A percentile compares a stretch with the other conserved stretches of the same genome.
These are phyloP conservation scores for Lasioglossum morio DNA, from an alignment of 2,888 invertebrate species.

Conservation along the genomic window DNA sequence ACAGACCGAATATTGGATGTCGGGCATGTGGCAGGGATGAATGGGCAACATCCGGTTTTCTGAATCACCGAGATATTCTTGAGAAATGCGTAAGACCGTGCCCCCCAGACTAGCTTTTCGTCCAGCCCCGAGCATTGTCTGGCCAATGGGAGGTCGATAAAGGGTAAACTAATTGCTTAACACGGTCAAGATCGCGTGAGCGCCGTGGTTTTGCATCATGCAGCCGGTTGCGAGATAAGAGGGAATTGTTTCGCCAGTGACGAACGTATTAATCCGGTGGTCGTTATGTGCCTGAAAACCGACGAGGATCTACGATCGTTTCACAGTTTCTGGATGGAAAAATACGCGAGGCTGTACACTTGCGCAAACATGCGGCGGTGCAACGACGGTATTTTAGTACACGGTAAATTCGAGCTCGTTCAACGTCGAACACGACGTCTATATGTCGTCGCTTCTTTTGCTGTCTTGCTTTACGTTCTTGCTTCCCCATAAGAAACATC, in stretches of 20 bases:
- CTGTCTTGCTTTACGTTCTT: not conserved
- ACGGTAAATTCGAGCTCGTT: conserved; percentile 68
- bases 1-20: conserved; percentile 58
- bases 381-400: conserved; percentile 67
- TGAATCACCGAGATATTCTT: conserved; percentile 75
- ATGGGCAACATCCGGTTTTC: conserved; percentile 72
- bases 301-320: conserved; percentile 8
- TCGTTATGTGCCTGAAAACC: not conserved
- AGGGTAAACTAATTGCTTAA: conserved; percentile 2
- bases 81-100: conserved; percentile 58
- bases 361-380: conserved; percentile 69
- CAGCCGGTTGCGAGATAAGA: conserved; percentile 31
- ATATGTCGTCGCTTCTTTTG: not conserved
- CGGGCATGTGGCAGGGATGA: conserved; percentile 57
- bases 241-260: conserved; percentile 25
- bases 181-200: conserved; percentile 5
- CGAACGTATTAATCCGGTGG: conserved; percentile 10
- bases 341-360: conserved; percentile 21
- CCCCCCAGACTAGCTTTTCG: conserved; percentile 22
- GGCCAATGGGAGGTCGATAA: not conserved
- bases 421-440: not conserved
- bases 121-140: conserved; percentile 16
- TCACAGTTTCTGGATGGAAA: conserved; percentile 32
- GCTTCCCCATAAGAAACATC: conserved; percentile 12
- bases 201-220: conserved; percentile 10